Percentiles rank a stretch among this genome's conserved stretches.
Conservation (phyloP, 2,888 invertebrate genomes). For the Onthophagus sagittarius region DNA sequence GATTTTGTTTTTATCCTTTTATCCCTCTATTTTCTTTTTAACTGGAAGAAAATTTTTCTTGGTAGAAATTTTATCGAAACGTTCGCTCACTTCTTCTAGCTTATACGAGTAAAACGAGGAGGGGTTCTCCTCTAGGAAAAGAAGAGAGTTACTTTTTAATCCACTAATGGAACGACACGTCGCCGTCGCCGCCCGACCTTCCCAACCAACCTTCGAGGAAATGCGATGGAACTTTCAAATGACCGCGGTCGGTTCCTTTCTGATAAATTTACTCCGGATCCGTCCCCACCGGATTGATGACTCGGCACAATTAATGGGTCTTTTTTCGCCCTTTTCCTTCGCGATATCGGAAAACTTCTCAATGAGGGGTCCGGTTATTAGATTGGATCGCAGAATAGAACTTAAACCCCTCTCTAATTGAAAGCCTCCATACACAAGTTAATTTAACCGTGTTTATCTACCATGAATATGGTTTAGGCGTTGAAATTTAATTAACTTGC, state of each 20-base stretch:
- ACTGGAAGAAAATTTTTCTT: not conserved
- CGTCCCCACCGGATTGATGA: conserved; percentile 16
- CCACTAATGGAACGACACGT: conserved; percentile 24
- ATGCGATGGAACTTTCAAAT: conserved; percentile 13
- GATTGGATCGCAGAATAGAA: not conserved
- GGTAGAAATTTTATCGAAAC: not conserved
- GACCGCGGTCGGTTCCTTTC: conserved; percentile 18
- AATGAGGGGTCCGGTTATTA: not conserved
- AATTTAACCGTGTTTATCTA: not conserved
- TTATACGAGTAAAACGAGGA: too few species aligned
- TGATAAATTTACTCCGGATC: conserved; percentile 24
- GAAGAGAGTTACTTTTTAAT: conserved; percentile 23
- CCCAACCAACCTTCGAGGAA: not conserved
- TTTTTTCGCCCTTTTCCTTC: not conserved
- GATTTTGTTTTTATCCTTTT: not conserved
- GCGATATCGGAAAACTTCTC: not conserved
- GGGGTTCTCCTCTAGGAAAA: not conserved
- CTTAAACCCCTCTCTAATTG: not conserved
- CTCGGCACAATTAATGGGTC: not conserved
- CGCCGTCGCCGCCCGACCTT: conserved; percentile 2
- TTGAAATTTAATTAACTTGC: not conserved
- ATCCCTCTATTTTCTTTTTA: too few species aligned
- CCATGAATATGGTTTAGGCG: not conserved
- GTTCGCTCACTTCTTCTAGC: too few species aligned
- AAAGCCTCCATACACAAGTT: not conserved